Base-by-base conservation (phyloP, 2,888 invertebrate genomes). In the Ectemnius lituratus region DNA sequence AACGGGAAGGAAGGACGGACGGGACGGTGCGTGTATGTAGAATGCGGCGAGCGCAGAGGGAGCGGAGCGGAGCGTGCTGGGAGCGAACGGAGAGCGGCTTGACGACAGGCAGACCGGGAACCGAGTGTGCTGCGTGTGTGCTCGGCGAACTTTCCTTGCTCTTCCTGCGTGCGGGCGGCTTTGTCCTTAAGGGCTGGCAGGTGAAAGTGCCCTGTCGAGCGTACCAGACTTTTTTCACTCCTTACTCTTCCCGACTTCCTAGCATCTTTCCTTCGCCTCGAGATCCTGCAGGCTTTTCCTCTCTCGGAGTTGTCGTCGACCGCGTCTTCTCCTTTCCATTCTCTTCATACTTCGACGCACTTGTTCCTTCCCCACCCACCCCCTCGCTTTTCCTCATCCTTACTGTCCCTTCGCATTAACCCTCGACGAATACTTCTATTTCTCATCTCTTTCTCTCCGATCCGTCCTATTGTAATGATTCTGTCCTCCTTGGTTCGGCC, bases 111-210 rank as follows among this genome's bases (percentile, higher is more conserved):
- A 52, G 4, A 4, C 52, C 52, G n/a, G 16, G 4, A 52, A 52
- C 14, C n/a, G 52, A 4, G 52, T 52, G 52, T 52, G 52, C 16
- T 52, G 52, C 52, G 52, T 52, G 52, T 52, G 52, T 14, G 52
- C 52, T 16, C 16, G 14, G 52, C 52, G 52, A 16, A 6, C 37
- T 28, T n/a, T 61, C 46, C 27, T 57, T 16, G 46, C 62, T 60
- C 66, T 49, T 45, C 58, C 60, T 46, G 62, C 70, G 58, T 18
- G 52, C n/a, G n/a, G 16, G 14, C 16, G n/a, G 67, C 52, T 59
- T 59, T 60, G 69, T 63, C 75, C 78, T 75, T 80, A 80, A 82
- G 79, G 81, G 80, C 74, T 58, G 75, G 78, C 81, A 81, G 81
- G 81, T 78, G 79, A 77, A 76, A 81, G 76, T 81, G 81, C 75